Evolutionary conservation across 2,797 vertebrate genomes (phyloP), one percentile per base, ranked within the genome.

Genomic region (Spea hammondii): DNA sequence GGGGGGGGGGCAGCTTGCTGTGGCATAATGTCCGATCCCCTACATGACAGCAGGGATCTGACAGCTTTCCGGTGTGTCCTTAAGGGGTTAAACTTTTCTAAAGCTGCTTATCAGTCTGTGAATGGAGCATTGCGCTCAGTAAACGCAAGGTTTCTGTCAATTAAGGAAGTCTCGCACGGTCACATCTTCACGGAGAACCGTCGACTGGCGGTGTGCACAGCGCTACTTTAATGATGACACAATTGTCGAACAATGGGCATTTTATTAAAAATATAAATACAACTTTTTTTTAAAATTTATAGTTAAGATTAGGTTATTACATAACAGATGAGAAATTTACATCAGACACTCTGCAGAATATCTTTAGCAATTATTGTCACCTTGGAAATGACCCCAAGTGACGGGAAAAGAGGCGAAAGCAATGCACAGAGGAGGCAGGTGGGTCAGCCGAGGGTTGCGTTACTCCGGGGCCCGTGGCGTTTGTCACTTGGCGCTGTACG

Each of bases 201-300:
- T 32, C 32, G 32, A 32, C 32, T 3, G 32, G 32, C 32, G 32
- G 32, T 32, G 32, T 32, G 32, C 32, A 32, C 32, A 32, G 32
- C 32, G 32, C 32, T 32, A 32, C 32, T 32, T 32, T 32, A 32
- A 32, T 32, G 32, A 32, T 32, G 32, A 32, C 32, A 32, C 32
- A 32, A 32, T 32, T 32, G 32, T 32, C 32, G 32, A 68, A 74
- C 10, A 17, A 60, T 68, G 73, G 70, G 67, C n/a, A 11, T 77
- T 77, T 77, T 70, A 70, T 74, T 79, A 79, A 79, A 79, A 79
- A 70, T 79, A 79, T 79, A 79, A 79, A 79, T 79, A 79, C 32
- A 48, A 64, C 53, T 79, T 32, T 65, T 9, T 73, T 44, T 17
- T 32, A 1, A 32, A 32, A 32, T 32, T 32, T 32, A 32, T 12